Evolutionary conservation across 1,140 invertebrate species (phyloP).

Genomic region (Helicoverpa armigera): DNA sequence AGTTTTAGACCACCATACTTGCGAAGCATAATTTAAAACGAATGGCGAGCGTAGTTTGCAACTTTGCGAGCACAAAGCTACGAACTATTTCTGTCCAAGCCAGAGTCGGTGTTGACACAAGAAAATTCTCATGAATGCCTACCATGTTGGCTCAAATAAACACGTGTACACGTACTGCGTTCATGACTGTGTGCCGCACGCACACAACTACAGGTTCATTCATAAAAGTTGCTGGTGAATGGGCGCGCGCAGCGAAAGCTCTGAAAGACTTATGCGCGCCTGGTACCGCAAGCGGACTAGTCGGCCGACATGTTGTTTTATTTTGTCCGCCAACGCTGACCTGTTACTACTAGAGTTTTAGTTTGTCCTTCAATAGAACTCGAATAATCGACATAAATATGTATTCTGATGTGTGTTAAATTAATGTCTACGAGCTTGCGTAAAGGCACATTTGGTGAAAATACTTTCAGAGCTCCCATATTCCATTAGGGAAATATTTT

Average conservation of each 20-base stretch:
- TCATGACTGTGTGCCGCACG: constrained; percentile 38
- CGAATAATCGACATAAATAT: neutral
- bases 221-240: constrained; percentile 74
- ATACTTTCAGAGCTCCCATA: too few species aligned
- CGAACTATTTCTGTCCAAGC: constrained; percentile 79
- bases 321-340: constrained; percentile 64
- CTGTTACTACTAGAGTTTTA: constrained; percentile 16
- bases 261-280: constrained; percentile 69
- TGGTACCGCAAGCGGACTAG: constrained; percentile 76
- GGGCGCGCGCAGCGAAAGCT: constrained; percentile 73
- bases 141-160: constrained; percentile 77
- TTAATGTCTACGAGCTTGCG: neutral
- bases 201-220: constrained; percentile 76
- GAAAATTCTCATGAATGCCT: constrained; percentile 85
- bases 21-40: constrained; percentile 37
- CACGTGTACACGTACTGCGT: constrained; percentile 71
- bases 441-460: neutral
- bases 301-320: constrained; percentile 81
- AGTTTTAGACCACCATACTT: constrained; percentile 34
- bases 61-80: constrained; percentile 79
- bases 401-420: neutral
- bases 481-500: too few species aligned
- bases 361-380: constrained; percentile 6
- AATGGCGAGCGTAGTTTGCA: constrained; percentile 50
- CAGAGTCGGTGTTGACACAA: constrained; percentile 81